Evolutionary conservation across 2,113 vertebrate genomes (phyloP).

Genomic region (Vimba vimba): DNA sequence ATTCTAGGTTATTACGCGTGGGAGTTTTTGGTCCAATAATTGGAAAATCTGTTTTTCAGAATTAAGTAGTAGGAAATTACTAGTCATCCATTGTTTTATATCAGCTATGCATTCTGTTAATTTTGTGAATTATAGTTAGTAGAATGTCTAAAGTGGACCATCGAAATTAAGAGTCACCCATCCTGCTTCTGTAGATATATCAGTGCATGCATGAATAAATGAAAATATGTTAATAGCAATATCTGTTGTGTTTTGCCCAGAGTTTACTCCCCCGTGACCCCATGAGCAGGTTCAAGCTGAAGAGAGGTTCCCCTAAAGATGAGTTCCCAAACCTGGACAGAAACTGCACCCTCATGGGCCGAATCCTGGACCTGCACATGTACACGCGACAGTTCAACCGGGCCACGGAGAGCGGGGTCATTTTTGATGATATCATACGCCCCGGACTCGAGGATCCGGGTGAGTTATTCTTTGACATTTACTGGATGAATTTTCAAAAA

Average conservation of each 20-base stretch:
- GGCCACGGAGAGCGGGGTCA: constrained; percentile 73
- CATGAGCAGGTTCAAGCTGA: constrained; percentile 68
- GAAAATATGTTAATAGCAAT: too few species aligned
- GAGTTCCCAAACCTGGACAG: constrained; percentile 73
- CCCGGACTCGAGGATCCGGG: constrained; percentile 77
- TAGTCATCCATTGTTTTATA: too few species aligned
- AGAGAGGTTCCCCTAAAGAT: constrained; percentile 68
- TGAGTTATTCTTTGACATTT: constrained; percentile 28
- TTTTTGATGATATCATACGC: constrained; percentile 76
- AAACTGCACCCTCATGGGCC: constrained; percentile 74
- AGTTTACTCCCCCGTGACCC: constrained; percentile 68
- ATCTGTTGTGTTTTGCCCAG: constrained; percentile 46
- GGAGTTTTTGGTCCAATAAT: too few species aligned
- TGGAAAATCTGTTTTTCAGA: too few species aligned
- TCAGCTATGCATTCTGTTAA: too few species aligned
- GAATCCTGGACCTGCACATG: constrained; percentile 69
- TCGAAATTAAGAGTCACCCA: too few species aligned
- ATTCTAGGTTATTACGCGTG: too few species aligned
- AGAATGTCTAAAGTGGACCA: too few species aligned
- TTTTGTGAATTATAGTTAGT: too few species aligned
- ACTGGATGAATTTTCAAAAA: neutral
- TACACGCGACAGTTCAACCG: constrained; percentile 75
- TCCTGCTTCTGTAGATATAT: too few species aligned
- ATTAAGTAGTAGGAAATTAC: too few species aligned
- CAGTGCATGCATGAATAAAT: too few species aligned